phyloP scores from a whole-genome alignment of 2,113 vertebrate genomes.

The Apodemus speciosus region DNA sequence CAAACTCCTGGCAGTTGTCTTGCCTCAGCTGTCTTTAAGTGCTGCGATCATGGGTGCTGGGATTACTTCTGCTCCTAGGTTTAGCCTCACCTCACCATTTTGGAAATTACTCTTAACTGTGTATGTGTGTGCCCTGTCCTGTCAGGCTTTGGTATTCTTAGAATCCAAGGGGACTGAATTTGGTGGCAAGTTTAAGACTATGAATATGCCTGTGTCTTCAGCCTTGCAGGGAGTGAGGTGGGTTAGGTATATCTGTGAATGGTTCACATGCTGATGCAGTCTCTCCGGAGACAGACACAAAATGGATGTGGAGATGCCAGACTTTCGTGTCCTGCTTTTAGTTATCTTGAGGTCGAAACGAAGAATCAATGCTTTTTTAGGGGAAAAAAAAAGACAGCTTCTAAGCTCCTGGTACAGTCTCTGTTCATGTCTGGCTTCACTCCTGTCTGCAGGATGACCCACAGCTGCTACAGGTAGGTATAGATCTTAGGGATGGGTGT shows the following conservation, averaged over 20 bases:
- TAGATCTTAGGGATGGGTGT: not conserved
- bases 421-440: not conserved
- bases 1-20: not conserved
- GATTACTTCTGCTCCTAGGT: not conserved
- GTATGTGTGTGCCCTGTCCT: not conserved
- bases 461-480: not conserved
- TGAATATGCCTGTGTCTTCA: not conserved
- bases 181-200: not conserved
- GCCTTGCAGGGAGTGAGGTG: not conserved
- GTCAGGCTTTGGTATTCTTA: not conserved
- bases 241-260: not conserved
- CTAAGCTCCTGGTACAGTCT: not conserved
- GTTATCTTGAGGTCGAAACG: not conserved
- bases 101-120: not conserved
- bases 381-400: not conserved
- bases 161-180: not conserved
- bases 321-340: not conserved
- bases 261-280: not conserved
- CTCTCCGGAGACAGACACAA: not conserved
- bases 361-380: not conserved
- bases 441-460: conserved; percentile 16
- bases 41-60: not conserved
- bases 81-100: not conserved
- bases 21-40: not conserved
- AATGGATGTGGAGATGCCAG: not conserved